Evolutionary conservation across 1,140 invertebrate species (phyloP).

Genomic region (Phymastichus coffea): DNA sequence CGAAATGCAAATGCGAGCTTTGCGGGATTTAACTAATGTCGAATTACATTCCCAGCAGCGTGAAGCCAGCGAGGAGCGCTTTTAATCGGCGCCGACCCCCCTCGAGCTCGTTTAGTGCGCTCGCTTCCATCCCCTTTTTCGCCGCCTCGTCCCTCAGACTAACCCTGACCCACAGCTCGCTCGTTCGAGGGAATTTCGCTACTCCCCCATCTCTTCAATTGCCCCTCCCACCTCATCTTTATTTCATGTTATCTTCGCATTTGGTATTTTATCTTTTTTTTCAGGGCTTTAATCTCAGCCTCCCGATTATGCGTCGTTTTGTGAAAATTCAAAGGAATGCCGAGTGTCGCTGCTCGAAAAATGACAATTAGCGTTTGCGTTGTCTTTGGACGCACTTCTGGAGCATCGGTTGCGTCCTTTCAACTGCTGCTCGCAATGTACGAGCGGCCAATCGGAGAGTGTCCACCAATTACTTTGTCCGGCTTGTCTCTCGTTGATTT

Average conservation of each 20-base stretch:
- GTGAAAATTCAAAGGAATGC: neutral
- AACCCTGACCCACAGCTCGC: slow-evolving; percentile 53
- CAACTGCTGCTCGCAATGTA: too few relatives aligned
- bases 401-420: neutral
- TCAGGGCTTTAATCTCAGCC: neutral
- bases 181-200: slow-evolving; percentile 42
- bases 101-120: neutral
- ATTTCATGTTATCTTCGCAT: neutral
- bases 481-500: too few relatives aligned
- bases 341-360: neutral
- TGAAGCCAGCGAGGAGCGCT: neutral
- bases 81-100: slow-evolving; percentile 8
- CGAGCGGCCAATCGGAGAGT: too few relatives aligned
- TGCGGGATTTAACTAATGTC: slow-evolving; percentile 36
- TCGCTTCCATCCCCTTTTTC: neutral
- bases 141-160: slow-evolving; percentile 28
- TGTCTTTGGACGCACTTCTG: too few relatives aligned
- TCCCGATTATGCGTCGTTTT: neutral
- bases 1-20: slow-evolving; percentile 21
- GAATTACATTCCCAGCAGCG: slow-evolving; percentile 37
- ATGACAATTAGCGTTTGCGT: neutral
- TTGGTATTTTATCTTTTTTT: neutral
- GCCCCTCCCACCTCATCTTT: neutral
- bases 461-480: too few relatives aligned
- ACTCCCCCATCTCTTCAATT: neutral